Conservation (phyloP, 1,140 invertebrate genomes). For the Bombyx mori region ASM3026992v2 NC_085108.1:8208001-8208500, state of each 20-base stretch:
- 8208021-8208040: slow-evolving; percentile 36
- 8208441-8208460: neutral
- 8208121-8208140: neutral
- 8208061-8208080: slow-evolving; percentile 19
- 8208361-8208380: neutral
- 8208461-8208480: slow-evolving; percentile 5
- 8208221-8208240: too few relatives aligned
- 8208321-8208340: too few relatives aligned
- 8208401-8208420: neutral
- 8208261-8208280: too few relatives aligned
- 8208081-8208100: neutral
- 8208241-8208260: too few relatives aligned
- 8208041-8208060: slow-evolving; percentile 9
- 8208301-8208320: too few relatives aligned
- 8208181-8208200: too few relatives aligned
- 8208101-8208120: neutral
- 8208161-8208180: too few relatives aligned
- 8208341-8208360: too few relatives aligned
- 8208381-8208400: neutral
- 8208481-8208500: slow-evolving; percentile 7
- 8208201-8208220: too few relatives aligned
- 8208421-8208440: slow-evolving; percentile 3
- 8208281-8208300: too few relatives aligned
- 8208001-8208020: slow-evolving; percentile 45
- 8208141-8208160: too few relatives aligned